Conservation (phyloP, 2,888 invertebrate genomes). For the Melinaea marsaeus region DNA sequence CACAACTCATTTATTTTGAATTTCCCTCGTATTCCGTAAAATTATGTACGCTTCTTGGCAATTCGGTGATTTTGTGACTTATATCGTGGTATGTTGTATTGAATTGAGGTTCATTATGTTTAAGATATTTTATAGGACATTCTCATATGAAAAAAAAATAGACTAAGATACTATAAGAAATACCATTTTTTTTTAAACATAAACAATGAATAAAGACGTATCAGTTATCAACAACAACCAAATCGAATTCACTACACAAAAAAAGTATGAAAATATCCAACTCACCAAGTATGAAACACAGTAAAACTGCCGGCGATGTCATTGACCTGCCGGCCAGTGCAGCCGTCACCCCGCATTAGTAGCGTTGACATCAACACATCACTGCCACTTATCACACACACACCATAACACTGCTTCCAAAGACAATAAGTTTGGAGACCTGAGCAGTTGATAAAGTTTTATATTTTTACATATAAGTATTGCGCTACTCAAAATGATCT, state of each 20-base stretch:
- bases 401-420: slow-evolving; percentile 15
- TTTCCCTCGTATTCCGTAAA: slow-evolving; percentile 8
- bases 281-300: slow-evolving; percentile 67
- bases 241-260: too few species aligned
- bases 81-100: background rate
- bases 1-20: slow-evolving; percentile 24
- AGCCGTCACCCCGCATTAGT: slow-evolving; percentile 65
- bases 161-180: too few species aligned
- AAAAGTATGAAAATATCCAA: slow-evolving; percentile 10
- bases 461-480: background rate
- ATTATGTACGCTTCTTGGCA: background rate
- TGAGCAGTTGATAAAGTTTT: background rate
- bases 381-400: slow-evolving; percentile 45
- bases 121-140: background rate
- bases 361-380: slow-evolving; percentile 52
- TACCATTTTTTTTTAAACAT: too few species aligned
- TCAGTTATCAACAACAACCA: too few species aligned
- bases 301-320: slow-evolving; percentile 68
- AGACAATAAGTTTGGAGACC: slow-evolving; percentile 7
- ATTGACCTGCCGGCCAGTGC: slow-evolving; percentile 69
- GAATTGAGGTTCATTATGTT: background rate
- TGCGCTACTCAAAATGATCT: background rate
- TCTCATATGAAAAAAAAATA: too few species aligned
- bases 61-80: slow-evolving; percentile 3
- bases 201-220: too few species aligned